A percentile compares a stretch with the other conserved stretches of the same genome.
These are phyloP conservation scores for Micronycteris hirsuta DNA, from an alignment of 2,113 vertebrate genomes.

Conservation along the genomic window DNA sequence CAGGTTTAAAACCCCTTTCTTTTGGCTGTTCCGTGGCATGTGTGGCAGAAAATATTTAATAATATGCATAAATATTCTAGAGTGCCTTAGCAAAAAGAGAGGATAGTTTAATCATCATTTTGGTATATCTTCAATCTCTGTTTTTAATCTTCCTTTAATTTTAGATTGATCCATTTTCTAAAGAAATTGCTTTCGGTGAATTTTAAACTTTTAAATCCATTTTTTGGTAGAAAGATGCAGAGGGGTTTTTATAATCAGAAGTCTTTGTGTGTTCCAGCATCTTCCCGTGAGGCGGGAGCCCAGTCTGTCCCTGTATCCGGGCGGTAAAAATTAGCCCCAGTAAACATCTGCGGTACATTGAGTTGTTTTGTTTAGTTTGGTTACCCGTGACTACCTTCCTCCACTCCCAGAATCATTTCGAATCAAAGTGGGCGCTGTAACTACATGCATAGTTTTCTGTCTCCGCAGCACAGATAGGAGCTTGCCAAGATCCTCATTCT, in stretches of 20 bases:
- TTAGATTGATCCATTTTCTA: background rate
- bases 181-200: background rate
- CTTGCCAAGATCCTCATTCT: background rate
- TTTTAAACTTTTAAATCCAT: background rate
- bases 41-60: background rate
- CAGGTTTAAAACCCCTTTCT: background rate
- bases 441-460: background rate
- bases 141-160: background rate
- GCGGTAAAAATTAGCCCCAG: background rate
- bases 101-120: background rate
- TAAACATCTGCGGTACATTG: background rate
- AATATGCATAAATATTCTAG: background rate
- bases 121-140: background rate
- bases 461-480: background rate
- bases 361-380: background rate
- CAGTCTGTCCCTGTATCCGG: background rate
- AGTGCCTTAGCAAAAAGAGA: background rate
- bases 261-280: background rate
- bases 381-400: background rate
- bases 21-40: background rate
- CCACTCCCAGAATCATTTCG: background rate
- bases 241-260: background rate
- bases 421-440: background rate
- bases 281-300: background rate
- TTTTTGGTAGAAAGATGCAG: background rate